Evolutionary conservation across 2,113 vertebrate genomes (phyloP).

Genomic region (Pelobates fuscus): DNA sequence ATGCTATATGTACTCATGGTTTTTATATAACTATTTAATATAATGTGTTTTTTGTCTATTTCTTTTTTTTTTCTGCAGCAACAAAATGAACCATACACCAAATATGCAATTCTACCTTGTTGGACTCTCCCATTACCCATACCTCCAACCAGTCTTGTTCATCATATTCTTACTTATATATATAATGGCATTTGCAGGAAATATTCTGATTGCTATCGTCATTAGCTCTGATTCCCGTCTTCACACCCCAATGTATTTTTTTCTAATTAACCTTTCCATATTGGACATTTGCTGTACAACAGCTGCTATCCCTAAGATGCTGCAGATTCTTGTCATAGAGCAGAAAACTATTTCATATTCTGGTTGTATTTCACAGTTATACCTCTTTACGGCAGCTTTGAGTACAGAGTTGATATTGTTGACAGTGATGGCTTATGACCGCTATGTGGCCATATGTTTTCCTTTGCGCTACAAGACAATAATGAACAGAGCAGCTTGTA

Average conservation of each 20-base stretch:
- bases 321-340: conserved; percentile 26
- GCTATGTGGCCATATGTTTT: conserved; percentile 40
- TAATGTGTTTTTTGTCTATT: no score
- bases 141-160: conserved; percentile 26
- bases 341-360: conserved; percentile 30
- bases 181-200: conserved; percentile 30
- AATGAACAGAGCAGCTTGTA: conserved; percentile 8
- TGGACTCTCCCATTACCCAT: conserved; percentile 34
- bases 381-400: background rate
- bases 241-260: conserved; percentile 55
- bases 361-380: conserved; percentile 29
- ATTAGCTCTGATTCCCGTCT: conserved; percentile 34
- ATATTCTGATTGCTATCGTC: conserved; percentile 45
- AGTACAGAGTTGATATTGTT: conserved; percentile 27
- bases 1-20: no score
- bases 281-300: conserved; percentile 55
- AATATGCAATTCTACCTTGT: conserved; percentile 17
- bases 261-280: conserved; percentile 52
- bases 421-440: conserved; percentile 37
- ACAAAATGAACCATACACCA: conserved; percentile 29
- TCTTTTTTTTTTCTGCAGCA: conserved; percentile 4
- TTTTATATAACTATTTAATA: no score
- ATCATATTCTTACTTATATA: conserved; percentile 48
- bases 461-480: conserved; percentile 30
- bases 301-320: conserved; percentile 50